Base-by-base conservation (phyloP, 2,888 invertebrate genomes). In the Charanyca ferruginea region DNA sequence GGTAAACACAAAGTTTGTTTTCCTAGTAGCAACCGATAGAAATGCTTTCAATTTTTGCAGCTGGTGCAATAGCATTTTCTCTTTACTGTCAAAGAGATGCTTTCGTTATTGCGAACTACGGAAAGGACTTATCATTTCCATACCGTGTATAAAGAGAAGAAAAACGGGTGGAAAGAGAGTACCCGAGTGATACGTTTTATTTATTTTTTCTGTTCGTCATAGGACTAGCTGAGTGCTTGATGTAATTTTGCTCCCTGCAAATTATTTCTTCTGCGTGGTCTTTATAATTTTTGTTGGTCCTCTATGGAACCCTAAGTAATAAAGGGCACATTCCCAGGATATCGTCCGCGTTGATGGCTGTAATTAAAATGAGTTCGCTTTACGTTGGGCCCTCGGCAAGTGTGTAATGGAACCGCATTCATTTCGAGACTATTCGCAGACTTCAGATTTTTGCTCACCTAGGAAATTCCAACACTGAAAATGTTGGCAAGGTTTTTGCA, bases 331-430 rank as follows among this genome's bases (percentile, higher is more conserved):
- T 83, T 76, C 78, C 68, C 64, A 53, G 59, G 44, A 77, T 72
- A 64, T 64, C 45, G 52, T 45, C 28, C 49, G 64, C 57, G 62
- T 69, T 55, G 67, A 63, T 62, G 51, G 65, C 47, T 67, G 65
- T 81, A 84, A 84, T 84, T 84, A 81, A 75, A 78, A 79, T 65
- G 69, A 73, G 59, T 63, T 66, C 35, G 51, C 57, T 70, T 61
- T 64, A 52, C 65, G 59, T 64, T 49, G 49, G 54, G 61, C 63
- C 69, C 63, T 47, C 47, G 57, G 44, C 47, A 45, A 59, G 52
- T 63, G 60, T 48, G 69, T 63, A 62, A 73, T 76, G 64, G 42
- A 63, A 53, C 54, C 60, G 35, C 65, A 60, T 66, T 69, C 41
- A 64, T 63, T 63, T 58, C 66, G 47, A 60, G 48, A 60, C 20